phyloP scores from a whole-genome alignment of 2,797 vertebrate species.

The Lepus townsendii region DNA sequence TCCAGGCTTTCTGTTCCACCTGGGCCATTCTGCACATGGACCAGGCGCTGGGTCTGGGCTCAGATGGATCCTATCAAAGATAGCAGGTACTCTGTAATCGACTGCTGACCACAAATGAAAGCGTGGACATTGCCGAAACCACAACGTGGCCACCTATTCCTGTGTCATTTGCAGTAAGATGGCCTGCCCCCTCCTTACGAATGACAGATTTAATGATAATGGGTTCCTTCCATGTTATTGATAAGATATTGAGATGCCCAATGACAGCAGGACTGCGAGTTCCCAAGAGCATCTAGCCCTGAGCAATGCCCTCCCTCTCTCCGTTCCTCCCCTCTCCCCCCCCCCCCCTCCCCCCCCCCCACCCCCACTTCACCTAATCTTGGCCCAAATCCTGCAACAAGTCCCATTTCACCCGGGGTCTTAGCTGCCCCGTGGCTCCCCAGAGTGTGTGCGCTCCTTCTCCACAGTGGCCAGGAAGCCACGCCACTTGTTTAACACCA shows the following conservation, averaged over 20 bases:
- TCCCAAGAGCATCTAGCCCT: neutral
- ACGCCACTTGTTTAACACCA: neutral
- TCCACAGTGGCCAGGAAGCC: neutral
- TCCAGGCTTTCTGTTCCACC: neutral
- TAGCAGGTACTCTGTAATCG: neutral
- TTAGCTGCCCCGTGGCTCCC: neutral
- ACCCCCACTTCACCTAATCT: neutral
- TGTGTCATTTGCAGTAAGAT: neutral
- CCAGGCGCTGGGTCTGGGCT: neutral
- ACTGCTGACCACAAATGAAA: neutral
- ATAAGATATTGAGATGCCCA: neutral
- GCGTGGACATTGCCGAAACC: neutral
- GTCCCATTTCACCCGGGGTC: neutral
- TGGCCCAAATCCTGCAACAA: neutral
- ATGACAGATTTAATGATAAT: neutral
- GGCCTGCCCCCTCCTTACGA: neutral
- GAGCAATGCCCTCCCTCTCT: neutral
- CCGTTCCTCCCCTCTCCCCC: too few relatives aligned
- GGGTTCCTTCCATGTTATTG: neutral
- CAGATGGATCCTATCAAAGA: neutral
- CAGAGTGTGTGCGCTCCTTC: neutral
- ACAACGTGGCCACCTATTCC: neutral
- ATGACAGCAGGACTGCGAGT: too few relatives aligned
- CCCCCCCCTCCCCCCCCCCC: neutral
- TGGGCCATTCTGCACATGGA: neutral